A percentile compares a stretch with the other conserved stretches of the same genome.
These are phyloP conservation scores for Stegostoma tigrinum DNA, from an alignment of 2,113 vertebrate genomes.

Conservation along the genomic window DNA sequence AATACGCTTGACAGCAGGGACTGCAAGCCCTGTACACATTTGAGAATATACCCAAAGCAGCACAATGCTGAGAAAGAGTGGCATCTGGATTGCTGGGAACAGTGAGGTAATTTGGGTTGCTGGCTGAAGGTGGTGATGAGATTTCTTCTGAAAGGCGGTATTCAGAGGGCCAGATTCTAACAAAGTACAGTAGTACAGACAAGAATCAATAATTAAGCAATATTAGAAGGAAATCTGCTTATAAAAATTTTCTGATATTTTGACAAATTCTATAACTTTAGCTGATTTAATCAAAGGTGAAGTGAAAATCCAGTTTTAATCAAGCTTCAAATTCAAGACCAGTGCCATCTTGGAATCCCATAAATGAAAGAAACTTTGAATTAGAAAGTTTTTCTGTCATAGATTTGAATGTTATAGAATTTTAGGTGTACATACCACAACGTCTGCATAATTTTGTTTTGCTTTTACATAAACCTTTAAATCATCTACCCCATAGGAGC, in stretches of 20 bases:
- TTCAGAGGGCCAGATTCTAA: slow-evolving; percentile 86
- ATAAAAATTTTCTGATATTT: background rate
- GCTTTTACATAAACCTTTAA: background rate
- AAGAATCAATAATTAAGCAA: background rate
- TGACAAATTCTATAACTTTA: background rate
- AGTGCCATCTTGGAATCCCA: background rate
- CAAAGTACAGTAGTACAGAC: slow-evolving; percentile 47
- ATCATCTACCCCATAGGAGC: background rate
- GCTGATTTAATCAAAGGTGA: background rate
- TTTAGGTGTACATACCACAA: background rate
- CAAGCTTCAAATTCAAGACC: background rate
- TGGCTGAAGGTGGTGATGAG: slow-evolving; percentile 72
- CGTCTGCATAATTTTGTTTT: background rate
- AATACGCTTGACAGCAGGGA: slow-evolving; percentile 52
- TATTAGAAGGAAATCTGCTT: background rate
- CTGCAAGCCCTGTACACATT: slow-evolving; percentile 61
- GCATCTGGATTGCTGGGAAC: slow-evolving; percentile 66
- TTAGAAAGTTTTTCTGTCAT: background rate
- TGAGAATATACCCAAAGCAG: slow-evolving; percentile 60
- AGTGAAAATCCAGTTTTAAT: background rate
- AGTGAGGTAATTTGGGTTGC: slow-evolving; percentile 58
- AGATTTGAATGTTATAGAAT: background rate
- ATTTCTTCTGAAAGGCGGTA: slow-evolving; percentile 78
- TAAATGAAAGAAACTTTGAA: background rate
- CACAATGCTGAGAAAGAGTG: slow-evolving; percentile 70